Base-by-base conservation (phyloP, 2,797 vertebrate genomes). In the Platalea minor region DNA sequence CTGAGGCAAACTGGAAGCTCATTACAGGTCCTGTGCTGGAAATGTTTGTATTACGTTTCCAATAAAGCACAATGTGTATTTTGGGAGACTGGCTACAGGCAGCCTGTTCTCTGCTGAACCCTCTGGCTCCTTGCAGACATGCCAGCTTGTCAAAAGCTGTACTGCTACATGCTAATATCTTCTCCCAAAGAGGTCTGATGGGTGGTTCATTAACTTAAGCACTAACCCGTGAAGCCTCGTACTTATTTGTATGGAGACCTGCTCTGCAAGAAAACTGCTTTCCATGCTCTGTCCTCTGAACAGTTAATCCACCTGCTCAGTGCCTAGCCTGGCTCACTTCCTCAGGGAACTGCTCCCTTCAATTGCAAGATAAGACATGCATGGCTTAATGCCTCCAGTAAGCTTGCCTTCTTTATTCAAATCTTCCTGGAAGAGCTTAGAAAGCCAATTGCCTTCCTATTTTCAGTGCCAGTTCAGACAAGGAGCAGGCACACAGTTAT, bases 261-360 rank as follows among this genome's bases (percentile, higher is more conserved):
- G 96, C 94, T 81, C 91, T 92, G 79, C 92, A 80, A 84, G 96
- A 73, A 74, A 92, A 60, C 91, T 93, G 10, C 48, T 97, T 96
- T 86, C 92, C 82, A 79, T 92, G 88, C 51, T 78, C 87, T 88
- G 91, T 79, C 31, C 89, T 80, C 84, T 35, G 83, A 95, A 95
- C 85, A 79, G 91, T 96, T 97, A 96, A 95, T 96, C 73, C 94
- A 95, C 97, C 95, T 97, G 96, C 93, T 91, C 4, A 0, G 31
- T 88, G 76, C 73, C 81, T 17, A 29, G 45, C 85, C 87, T 20
- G 35, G 61, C 79, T 61, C 73, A 25, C 69, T 93, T 67, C 82
- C 17, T 0, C 2, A 4, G 75, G 50, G 64, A 83, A 28, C 29
- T n/a, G 17, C 74, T 84, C 73, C 61, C 61, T 85, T 17, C 67